These are phyloP conservation scores for Melanogrammus aeglefinus DNA, from an alignment of 2,797 vertebrate genomes.

Conservation along the genomic window DNA sequence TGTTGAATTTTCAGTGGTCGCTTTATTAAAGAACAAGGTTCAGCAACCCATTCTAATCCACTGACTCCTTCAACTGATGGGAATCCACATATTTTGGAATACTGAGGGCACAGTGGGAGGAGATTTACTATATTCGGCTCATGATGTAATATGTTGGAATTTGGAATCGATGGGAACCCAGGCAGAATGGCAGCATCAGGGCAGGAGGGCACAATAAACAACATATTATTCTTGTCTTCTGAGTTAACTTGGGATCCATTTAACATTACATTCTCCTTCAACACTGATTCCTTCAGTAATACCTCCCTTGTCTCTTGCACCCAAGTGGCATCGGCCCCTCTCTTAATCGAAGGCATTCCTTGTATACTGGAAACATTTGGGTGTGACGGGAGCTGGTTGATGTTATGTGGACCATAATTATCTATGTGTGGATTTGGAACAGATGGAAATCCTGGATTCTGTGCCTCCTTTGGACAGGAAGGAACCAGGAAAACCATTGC, in stretches of 20 bases:
- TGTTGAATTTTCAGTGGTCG: constrained; percentile 23
- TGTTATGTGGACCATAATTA: constrained; percentile 26
- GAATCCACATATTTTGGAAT: constrained; percentile 53
- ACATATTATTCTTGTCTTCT: constrained; percentile 27
- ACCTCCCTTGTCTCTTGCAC: constrained; percentile 16
- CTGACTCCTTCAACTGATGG: constrained; percentile 38
- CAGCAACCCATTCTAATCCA: constrained; percentile 29
- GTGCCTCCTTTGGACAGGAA: constrained; percentile 50
- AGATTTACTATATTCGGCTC: constrained; percentile 38
- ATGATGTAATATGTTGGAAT: constrained; percentile 32
- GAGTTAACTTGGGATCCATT: constrained; percentile 13
- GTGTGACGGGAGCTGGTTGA: constrained; percentile 38
- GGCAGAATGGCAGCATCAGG: constrained; percentile 46
- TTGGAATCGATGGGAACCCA: constrained; percentile 58
- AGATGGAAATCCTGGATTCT: constrained; percentile 47
- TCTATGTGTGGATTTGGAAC: constrained; percentile 26
- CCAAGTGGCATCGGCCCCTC: constrained; percentile 31
- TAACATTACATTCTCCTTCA: constrained; percentile 16
- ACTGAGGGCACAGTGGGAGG: constrained; percentile 46
- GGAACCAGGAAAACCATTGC: constrained; percentile 47
- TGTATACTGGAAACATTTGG: constrained; percentile 48
- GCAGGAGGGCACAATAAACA: constrained; percentile 50
- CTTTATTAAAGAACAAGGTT: constrained; percentile 19
- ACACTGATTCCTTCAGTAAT: constrained; percentile 24
- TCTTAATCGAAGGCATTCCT: constrained; percentile 46